phyloP scores from a whole-genome alignment of 1,140 invertebrate species.

The Potamilus streckersoni region DNA sequence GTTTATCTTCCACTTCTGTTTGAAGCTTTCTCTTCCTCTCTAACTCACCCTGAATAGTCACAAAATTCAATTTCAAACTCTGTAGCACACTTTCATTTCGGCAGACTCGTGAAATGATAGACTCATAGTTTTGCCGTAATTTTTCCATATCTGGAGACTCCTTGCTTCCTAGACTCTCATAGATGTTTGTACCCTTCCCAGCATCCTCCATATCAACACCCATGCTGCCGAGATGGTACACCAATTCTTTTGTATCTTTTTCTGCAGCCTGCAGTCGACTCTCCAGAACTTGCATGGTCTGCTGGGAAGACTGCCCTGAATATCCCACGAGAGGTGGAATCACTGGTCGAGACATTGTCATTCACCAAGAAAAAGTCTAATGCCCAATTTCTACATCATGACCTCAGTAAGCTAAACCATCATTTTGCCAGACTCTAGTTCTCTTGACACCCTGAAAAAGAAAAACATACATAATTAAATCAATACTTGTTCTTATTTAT shows the following conservation, averaged over 20 bases:
- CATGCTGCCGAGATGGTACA: conserved; percentile 36
- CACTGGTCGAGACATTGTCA: conserved; percentile 17
- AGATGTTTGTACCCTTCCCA: conserved; percentile 6
- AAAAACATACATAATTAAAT: too few species aligned
- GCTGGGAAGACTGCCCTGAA: conserved; percentile 20
- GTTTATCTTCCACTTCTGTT: conserved; percentile 33
- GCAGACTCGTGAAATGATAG: conserved; percentile 48
- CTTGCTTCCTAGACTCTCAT: not conserved
- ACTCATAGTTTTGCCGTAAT: conserved; percentile 41
- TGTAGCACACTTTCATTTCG: conserved; percentile 49
- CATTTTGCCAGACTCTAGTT: too few species aligned
- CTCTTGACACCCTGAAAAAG: too few species aligned
- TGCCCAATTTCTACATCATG: too few species aligned
- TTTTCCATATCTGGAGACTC: conserved; percentile 22
- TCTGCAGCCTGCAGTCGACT: conserved; percentile 48
- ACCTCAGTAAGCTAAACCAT: too few species aligned
- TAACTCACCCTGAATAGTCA: conserved; percentile 38
- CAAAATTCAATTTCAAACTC: conserved; percentile 45
- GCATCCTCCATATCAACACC: conserved; percentile 26
- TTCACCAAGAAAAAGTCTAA: too few species aligned
- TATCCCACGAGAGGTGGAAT: conserved; percentile 44
- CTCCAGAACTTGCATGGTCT: conserved; percentile 41
- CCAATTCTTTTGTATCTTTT: conserved; percentile 38
- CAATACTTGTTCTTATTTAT: too few species aligned
- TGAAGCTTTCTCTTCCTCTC: conserved; percentile 31